Evolutionary conservation across 1,140 invertebrate genomes (phyloP), one percentile per base, ranked within the genome.

Genomic region (Eupeodes corollae): DNA sequence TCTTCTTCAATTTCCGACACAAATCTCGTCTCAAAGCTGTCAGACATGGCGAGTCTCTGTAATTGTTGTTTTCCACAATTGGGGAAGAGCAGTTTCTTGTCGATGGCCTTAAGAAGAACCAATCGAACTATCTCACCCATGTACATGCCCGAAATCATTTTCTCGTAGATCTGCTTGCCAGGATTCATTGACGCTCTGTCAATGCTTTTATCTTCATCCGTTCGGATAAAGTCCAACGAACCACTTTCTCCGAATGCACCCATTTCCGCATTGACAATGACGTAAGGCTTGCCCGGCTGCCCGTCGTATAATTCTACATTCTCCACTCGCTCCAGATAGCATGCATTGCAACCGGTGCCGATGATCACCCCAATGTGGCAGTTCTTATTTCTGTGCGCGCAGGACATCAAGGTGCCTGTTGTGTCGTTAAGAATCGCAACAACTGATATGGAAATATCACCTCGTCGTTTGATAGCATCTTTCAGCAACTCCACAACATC

Each of bases 341-440:
- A 96, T 1, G 92, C 93, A 74, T 98, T 99, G 13, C 81, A 86
- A 6, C 94, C 94, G 6, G 93, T 98, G 42, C 93, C 92, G 79
- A 71, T 50, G 38, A 77, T 75, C 44, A 75, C 63, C 1, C 70
- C 75, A 40, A 77, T 75, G 14, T 58, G 54, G 19, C 63, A 65
- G 8, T 57, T 56, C 2, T 37, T 48, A 14, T 55, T 16, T 0
- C 3, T 8, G 15, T 31, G 56, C 10, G 58, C 59, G 16, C 57
- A 57, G 46, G 63, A 57, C 34, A 65, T 94, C 3, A 99, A 73
- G 6, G 93, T 96, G 35, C 95, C 96, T 0, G 94, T 97, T 18
- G 96, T 98, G 60, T 99, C 96, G 65, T 99, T 99, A 31, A 99
- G 76, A 50, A 98, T 84, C 45, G 92, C 95, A 56, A 90, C 82